Evolutionary conservation across 2,888 invertebrate genomes (phyloP).

Genomic region (Ennomos quercinarius): DNA sequence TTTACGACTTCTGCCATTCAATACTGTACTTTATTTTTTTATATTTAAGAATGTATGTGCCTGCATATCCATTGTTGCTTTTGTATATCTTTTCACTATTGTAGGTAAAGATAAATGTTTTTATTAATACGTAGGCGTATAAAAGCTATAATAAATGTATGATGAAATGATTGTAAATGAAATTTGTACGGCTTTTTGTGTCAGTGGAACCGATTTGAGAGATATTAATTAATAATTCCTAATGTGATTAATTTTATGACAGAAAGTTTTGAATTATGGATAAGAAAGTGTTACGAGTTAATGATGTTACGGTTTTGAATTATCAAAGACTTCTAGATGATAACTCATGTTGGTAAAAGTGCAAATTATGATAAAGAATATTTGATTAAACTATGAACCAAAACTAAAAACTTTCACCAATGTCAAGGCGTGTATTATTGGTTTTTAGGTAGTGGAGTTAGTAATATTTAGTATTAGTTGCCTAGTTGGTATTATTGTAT

Average conservation of each 20-base stretch:
- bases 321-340: no score
- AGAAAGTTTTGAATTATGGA: constrained; percentile 9
- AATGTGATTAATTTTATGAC: constrained; percentile 13
- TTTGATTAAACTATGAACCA: no score
- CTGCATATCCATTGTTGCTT: neutral
- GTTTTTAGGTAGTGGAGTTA: no score
- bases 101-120: constrained; percentile 52
- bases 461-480: no score
- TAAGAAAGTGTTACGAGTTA: constrained; percentile 3
- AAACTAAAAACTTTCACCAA: no score
- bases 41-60: constrained; percentile 15
- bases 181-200: constrained; percentile 35
- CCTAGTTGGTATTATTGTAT: no score
- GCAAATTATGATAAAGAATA: no score
- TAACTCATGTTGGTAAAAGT: no score
- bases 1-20: constrained; percentile 3
- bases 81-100: constrained; percentile 42
- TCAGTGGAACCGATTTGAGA: constrained; percentile 27
- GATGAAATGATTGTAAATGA: constrained; percentile 65
- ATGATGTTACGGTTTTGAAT: neutral
- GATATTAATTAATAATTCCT: constrained; percentile 26
- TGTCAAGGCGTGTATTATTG: no score
- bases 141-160: constrained; percentile 60
- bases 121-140: constrained; percentile 58
- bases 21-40: constrained; percentile 32